Base-by-base conservation (phyloP, 2,888 invertebrate genomes). In the Nomada fucata region DNA sequence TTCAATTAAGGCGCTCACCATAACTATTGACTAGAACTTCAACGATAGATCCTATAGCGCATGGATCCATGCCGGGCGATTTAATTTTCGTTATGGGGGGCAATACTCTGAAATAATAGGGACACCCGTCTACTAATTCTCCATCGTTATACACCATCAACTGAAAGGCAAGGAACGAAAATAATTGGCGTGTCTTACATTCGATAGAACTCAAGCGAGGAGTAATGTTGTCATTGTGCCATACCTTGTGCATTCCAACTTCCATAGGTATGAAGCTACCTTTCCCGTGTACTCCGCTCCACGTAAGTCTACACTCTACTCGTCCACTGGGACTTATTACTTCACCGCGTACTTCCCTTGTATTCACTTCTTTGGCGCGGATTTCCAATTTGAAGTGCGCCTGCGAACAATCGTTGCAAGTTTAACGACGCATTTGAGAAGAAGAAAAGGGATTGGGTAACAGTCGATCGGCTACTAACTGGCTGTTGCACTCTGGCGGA, bases 11-110 rank as follows among this genome's bases (percentile, higher is more conserved):
- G 23, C 23, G 60, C 83, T 93, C 91, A 96, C 97, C 96, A 89
- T 97, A 97, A 85, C 97, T 97, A 94, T 97, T 97, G 90, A 97
- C 97, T 94, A 98, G 95, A 88, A 99, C 98, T 95, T 99, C 99
- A 1, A 99, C 98, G 73, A 98, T 96, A 83, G 98, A 98, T 82
- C 98, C 99, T 65, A 98, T 96, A 29, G 98, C 98, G 94, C 98
- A 99, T 3, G 98, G 99, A 73, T 98, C 98, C 96, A 99, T 98
- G 70, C 98, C 98, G 0, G 98, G 97, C 18, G 97, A 97, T 79
- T 97, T 97, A 53, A 98, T 98, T 92, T 97, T 97, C 79, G 97
- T 96, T 87, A 98, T 94, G 81, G 98, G 96, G 44, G 98, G 98
- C 91, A 98, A 94, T 0, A 98, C 98, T 88, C 98, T 95, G 93